A percentile compares a stretch with the other conserved stretches of the same genome.
Evolutionary conservation across 1,140 invertebrate genomes (phyloP).

Genomic region (Bemisia tabaci): DNA sequence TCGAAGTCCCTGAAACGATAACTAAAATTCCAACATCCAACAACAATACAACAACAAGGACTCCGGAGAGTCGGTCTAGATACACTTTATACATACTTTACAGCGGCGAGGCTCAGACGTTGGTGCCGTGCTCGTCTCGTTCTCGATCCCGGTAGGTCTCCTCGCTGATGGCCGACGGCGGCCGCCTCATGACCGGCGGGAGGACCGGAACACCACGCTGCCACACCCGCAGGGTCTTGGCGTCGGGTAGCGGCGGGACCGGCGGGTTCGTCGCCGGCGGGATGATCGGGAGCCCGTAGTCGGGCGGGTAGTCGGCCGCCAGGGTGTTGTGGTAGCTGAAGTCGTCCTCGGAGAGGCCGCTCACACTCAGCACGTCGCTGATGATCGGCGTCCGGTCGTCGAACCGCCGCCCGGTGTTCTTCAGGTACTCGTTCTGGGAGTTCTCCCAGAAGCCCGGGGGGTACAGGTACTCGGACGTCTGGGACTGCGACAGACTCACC

Average conservation of each 20-base stretch:
- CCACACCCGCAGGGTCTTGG: conserved; percentile 20
- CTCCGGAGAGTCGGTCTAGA: background rate
- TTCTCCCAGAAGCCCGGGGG: background rate
- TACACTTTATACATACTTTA: background rate
- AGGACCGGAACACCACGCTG: conserved; percentile 19
- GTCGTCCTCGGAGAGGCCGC: conserved; percentile 4
- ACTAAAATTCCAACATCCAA: background rate
- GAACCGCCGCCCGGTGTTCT: conserved; percentile 4
- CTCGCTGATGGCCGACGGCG: conserved; percentile 4
- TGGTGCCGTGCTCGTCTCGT: background rate
- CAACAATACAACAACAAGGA: background rate
- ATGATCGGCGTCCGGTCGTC: conserved; percentile 17
- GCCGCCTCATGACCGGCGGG: conserved; percentile 15
- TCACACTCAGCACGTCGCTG: background rate
- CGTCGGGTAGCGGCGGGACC: conserved; percentile 7
- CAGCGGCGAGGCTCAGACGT: background rate
- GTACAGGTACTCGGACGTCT: background rate
- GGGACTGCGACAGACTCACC: background rate
- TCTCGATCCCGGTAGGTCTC: background rate
- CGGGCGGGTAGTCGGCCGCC: conserved; percentile 26
- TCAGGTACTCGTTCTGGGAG: background rate
- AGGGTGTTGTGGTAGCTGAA: conserved; percentile 9
- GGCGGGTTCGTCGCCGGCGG: conserved; percentile 9
- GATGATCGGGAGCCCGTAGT: conserved; percentile 29
- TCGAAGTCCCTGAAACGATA: background rate